A percentile compares a stretch with the other conserved stretches of the same genome.
Conservation (phyloP, 2,797 vertebrate species). For the Telmatherina bonti region DNA sequence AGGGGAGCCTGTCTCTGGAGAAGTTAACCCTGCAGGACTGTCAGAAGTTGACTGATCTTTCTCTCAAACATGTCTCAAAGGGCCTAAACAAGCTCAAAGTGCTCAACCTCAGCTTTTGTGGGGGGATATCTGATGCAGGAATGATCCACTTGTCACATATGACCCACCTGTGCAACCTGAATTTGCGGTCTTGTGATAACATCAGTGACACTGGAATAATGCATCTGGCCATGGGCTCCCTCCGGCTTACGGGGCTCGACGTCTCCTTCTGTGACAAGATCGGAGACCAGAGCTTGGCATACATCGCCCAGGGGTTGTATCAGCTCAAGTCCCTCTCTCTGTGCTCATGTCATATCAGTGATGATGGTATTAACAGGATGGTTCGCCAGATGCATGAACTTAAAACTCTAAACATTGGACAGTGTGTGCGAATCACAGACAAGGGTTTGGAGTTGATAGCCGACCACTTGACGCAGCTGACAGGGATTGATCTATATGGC, state of each 20-base stretch:
- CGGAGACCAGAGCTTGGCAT: conserved; percentile 96
- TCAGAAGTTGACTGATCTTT: conserved; percentile 96
- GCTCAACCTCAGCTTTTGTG: conserved; percentile 98
- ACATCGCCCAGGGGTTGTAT: conserved; percentile 96
- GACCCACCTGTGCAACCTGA: conserved; percentile 94
- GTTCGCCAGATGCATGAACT: conserved; percentile 98
- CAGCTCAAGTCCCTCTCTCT: conserved; percentile 96
- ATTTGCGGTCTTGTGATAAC: conserved; percentile 96
- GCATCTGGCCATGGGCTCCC: conserved; percentile 97
- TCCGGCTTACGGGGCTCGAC: conserved; percentile 92
- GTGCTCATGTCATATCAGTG: conserved; percentile 97
- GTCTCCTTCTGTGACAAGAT: conserved; percentile 99
- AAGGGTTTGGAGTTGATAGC: conserved; percentile 98
- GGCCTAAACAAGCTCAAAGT: conserved; percentile 93
- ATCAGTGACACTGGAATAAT: conserved; percentile 98
- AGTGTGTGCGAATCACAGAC: conserved; percentile 98
- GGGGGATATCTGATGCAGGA: conserved; percentile 96
- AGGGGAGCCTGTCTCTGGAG: conserved; percentile 96
- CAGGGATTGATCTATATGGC: conserved; percentile 96
- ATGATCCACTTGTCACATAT: conserved; percentile 98
- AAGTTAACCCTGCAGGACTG: conserved; percentile 98
- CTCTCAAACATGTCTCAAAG: conserved; percentile 95
- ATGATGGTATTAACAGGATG: conserved; percentile 98
- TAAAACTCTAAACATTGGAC: conserved; percentile 97
- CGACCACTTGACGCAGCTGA: conserved; percentile 96